phyloP scores from a whole-genome alignment of 2,888 invertebrate genomes.

The Laothoe populi region DNA sequence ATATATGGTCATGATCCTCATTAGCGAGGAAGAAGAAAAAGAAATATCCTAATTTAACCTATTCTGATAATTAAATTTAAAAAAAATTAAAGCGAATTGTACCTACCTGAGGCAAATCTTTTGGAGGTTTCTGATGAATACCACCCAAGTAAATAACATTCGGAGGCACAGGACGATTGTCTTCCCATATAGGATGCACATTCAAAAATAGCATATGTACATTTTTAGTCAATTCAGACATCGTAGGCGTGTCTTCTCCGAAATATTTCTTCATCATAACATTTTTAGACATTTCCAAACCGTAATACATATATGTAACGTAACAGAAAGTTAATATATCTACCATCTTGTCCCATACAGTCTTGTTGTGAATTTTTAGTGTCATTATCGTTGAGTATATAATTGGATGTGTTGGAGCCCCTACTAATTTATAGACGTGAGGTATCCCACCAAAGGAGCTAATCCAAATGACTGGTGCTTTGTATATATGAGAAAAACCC shows the following conservation, averaged over 20 bases:
- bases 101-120: conserved; percentile 57
- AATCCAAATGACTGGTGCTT: conserved; percentile 48
- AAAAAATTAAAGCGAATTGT: no score
- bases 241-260: conserved; percentile 37
- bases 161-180: conserved; percentile 63
- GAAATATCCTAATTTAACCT: no score
- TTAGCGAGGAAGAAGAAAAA: no score
- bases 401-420: conserved; percentile 51
- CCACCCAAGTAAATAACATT: conserved; percentile 68
- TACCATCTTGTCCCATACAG: conserved; percentile 46
- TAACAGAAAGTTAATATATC: conserved; percentile 41
- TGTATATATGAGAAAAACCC: conserved; percentile 44
- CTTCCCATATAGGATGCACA: conserved; percentile 58
- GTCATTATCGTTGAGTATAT: conserved; percentile 44
- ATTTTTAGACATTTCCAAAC: conserved; percentile 33
- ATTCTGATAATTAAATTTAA: no score
- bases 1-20: no score
- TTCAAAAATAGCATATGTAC: conserved; percentile 63
- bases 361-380: conserved; percentile 48
- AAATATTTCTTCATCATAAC: conserved; percentile 36
- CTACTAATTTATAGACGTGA: conserved; percentile 43
- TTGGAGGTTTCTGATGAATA: conserved; percentile 56
- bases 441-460: conserved; percentile 47
- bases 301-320: conserved; percentile 21
- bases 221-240: conserved; percentile 47